phyloP scores from a whole-genome alignment of 2,888 invertebrate genomes.

The Amblyjoppa fuscipennis region DNA sequence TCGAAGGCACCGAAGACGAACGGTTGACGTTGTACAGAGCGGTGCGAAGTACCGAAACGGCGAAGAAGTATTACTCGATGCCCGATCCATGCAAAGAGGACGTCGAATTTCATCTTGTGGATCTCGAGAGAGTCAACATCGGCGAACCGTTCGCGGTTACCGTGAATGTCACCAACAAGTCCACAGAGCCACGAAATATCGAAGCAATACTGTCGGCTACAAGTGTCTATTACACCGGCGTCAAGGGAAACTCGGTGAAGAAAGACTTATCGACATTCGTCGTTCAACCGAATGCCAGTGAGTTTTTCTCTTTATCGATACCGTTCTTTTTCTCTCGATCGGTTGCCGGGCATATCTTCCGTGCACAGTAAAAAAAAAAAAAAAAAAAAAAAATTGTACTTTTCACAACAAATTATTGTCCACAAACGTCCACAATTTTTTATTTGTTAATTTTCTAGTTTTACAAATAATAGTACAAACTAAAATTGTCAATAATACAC shows the following conservation, averaged over 20 bases:
- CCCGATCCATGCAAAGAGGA: conserved; percentile 87
- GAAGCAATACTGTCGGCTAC: conserved; percentile 89
- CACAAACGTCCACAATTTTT: too few relatives aligned
- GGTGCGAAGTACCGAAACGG: conserved; percentile 89
- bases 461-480: too few relatives aligned
- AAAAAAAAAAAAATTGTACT: too few relatives aligned
- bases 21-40: conserved; percentile 91
- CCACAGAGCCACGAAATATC: conserved; percentile 87
- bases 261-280: conserved; percentile 88
- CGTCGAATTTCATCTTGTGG: conserved; percentile 88
- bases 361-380: not conserved
- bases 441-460: too few relatives aligned
- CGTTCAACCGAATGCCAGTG: conserved; percentile 89
- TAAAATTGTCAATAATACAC: too few relatives aligned
- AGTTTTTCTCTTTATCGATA: conserved; percentile 74
- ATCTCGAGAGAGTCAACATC: conserved; percentile 90
- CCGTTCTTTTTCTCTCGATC: not conserved
- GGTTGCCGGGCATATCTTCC: not conserved
- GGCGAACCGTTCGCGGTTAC: conserved; percentile 90
- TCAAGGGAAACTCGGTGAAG: conserved; percentile 90
- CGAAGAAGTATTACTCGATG: conserved; percentile 89
- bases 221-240: conserved; percentile 92
- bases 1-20: conserved; percentile 89
- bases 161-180: conserved; percentile 89
- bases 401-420: too few relatives aligned